Evolutionary conservation across 1,140 invertebrate genomes (phyloP), one percentile per base, ranked within the genome.

Genomic region (Bombus affinis): DNA sequence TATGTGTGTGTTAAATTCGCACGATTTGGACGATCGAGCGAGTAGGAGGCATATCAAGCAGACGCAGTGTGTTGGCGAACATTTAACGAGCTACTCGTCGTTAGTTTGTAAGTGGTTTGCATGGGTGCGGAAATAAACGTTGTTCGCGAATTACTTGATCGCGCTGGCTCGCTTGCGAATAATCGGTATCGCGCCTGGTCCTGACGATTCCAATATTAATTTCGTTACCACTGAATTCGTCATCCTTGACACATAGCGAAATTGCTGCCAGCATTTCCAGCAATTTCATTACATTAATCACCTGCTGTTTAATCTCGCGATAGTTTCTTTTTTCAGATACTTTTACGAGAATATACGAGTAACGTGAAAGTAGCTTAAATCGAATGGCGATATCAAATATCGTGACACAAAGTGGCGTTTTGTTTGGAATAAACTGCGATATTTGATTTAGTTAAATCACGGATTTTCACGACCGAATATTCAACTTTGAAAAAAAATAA

Each of bases 21-120:
- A 2, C 53, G 28, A 53, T 53, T 22, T 22, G 47, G 47, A 53
- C 47, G 18, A 53, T 53, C 47, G 18, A 53, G 47, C 5, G 47
- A 8, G 6, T 57, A n/a, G 65, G 28, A 35, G 37, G 39, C 18
- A n/a, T 82, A 74, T 82, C 80, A n/a, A n/a, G 39, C 80, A 74
- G 39, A 47, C 15, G 37, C 71, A 65, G 71, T 22, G 39, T 66
- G 71, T 75, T 70, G n/a, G 74, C 37, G 66, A 79, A 84, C 75
- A 71, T 78, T 84, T 84, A 84, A 84, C 75, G 82, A 71, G 75
- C 39, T 39, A 79, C 82, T 84, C 65, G 9, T 77, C 75, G 32
- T 47, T 71, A 79, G 39, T 84, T 84, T 57, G 53, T 53, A 59
- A 84, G 39, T n/a, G 82, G 75, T 84, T 78, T 35, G 65, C 65